Evolutionary conservation across 2,113 vertebrate genomes (phyloP).

Genomic region (Hippoglossus stenolepis): DNA sequence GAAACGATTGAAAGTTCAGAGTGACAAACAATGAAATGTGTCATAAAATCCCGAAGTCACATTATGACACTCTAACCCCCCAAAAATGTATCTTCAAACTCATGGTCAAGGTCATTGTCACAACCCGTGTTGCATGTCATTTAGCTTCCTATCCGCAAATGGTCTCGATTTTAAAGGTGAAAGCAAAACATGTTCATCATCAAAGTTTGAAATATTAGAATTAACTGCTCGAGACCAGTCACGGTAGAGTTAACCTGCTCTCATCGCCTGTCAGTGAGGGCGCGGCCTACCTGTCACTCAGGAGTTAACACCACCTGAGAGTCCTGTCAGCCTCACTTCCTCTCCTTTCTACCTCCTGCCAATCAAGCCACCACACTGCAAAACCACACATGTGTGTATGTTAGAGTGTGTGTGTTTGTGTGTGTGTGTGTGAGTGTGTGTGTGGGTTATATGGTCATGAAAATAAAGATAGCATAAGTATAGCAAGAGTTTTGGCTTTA

Average conservation of each 20-base stretch:
- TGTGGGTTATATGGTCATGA: not conserved
- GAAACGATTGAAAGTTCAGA: slow-evolving; percentile 35
- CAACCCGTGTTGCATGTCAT: not conserved
- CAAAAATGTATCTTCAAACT: not conserved
- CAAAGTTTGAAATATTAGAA: not conserved
- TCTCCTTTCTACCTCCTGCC: slow-evolving; percentile 72
- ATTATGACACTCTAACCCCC: not conserved
- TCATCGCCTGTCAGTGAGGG: slow-evolving; percentile 36
- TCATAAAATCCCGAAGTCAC: not conserved
- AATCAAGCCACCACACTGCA: slow-evolving; percentile 58
- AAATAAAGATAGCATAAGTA: not conserved
- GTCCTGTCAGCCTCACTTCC: slow-evolving; percentile 77
- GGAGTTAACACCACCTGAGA: slow-evolving; percentile 77
- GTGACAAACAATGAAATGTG: slow-evolving; percentile 16
- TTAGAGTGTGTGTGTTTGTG: not conserved
- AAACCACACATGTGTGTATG: slow-evolving; percentile 28
- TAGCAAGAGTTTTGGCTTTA: not conserved
- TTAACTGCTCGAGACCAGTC: not conserved
- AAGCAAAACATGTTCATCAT: not conserved
- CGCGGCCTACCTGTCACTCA: slow-evolving; percentile 63
- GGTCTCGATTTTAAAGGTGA: not conserved
- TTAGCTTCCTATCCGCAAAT: not conserved
- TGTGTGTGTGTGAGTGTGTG: not conserved
- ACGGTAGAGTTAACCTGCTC: slow-evolving; percentile 51
- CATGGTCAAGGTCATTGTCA: slow-evolving; percentile 2